Conservation (phyloP, 2,888 invertebrate genomes). For the Steinernema hermaphroditum region DNA sequence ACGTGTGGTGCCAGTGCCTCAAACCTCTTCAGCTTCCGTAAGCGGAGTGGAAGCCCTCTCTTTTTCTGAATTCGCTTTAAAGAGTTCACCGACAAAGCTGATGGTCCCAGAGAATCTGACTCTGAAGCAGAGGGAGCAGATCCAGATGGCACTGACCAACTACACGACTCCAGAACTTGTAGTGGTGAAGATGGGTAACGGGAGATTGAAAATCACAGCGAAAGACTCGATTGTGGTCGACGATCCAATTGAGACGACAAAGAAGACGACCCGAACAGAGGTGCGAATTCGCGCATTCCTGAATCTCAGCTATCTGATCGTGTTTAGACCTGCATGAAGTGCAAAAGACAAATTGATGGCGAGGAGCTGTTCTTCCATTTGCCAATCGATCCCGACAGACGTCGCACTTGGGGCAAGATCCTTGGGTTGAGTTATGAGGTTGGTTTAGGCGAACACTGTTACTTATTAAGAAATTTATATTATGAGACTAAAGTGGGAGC, state of each 20-base stretch:
- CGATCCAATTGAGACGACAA: background rate
- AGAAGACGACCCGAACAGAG: background rate
- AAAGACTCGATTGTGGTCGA: conserved; percentile 12
- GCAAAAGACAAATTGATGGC: conserved; percentile 42
- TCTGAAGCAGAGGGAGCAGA: conserved; percentile 6
- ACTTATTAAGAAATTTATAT: no score
- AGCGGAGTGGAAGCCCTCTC: background rate
- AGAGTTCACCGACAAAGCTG: background rate
- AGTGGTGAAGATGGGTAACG: conserved; percentile 8
- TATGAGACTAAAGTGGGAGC: no score
- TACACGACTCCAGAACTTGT: conserved; percentile 12
- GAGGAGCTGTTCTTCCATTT: conserved; percentile 54
- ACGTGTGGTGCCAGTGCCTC: background rate
- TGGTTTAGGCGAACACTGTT: background rate
- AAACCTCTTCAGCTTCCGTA: background rate
- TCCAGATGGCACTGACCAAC: conserved; percentile 6
- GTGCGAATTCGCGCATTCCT: background rate
- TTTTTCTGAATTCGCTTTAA: background rate
- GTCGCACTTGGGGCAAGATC: conserved; percentile 52
- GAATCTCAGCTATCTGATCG: background rate
- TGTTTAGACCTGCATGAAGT: conserved; percentile 43
- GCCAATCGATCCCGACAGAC: conserved; percentile 52
- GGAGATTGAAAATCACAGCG: conserved; percentile 3
- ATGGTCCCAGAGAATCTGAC: conserved; percentile 18
- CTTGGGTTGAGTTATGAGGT: conserved; percentile 54